These are phyloP conservation scores for Eurois occulta DNA, from an alignment of 2,888 invertebrate genomes.

Conservation along the genomic window DNA sequence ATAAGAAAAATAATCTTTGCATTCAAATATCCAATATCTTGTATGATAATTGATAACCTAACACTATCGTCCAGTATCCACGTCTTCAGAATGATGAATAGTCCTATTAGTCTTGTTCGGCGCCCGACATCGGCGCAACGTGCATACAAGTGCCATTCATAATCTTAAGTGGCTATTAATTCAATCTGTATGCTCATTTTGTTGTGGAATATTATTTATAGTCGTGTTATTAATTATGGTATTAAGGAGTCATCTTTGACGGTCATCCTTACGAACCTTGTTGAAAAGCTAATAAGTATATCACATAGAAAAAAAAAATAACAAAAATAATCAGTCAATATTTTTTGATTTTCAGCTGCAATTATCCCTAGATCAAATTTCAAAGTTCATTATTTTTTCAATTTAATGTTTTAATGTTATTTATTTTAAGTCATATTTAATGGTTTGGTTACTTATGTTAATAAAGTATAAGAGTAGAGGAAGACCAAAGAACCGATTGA, in stretches of 20 bases:
- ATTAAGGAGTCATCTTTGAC: neutral
- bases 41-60: slow-evolving; percentile 15
- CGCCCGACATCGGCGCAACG: slow-evolving; percentile 48
- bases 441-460: neutral
- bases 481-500: too few species aligned
- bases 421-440: neutral
- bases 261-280: neutral
- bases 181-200: slow-evolving; percentile 38
- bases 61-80: neutral
- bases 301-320: neutral
- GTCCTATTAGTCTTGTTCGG: slow-evolving; percentile 58
- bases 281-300: neutral
- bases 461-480: too few species aligned
- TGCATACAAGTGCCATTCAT: slow-evolving; percentile 52
- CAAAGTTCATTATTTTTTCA: neutral
- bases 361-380: neutral
- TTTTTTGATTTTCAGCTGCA: neutral
- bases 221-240: neutral
- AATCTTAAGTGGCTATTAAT: slow-evolving; percentile 58
- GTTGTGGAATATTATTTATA: slow-evolving; percentile 30
- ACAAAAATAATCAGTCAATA: neutral
- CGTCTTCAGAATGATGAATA: slow-evolving; percentile 53
- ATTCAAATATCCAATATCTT: neutral
- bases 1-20: too few species aligned
- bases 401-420: neutral